Evolutionary conservation across 2,797 vertebrate species (phyloP).

Genomic region (Pteronotus mesoamericanus): DNA sequence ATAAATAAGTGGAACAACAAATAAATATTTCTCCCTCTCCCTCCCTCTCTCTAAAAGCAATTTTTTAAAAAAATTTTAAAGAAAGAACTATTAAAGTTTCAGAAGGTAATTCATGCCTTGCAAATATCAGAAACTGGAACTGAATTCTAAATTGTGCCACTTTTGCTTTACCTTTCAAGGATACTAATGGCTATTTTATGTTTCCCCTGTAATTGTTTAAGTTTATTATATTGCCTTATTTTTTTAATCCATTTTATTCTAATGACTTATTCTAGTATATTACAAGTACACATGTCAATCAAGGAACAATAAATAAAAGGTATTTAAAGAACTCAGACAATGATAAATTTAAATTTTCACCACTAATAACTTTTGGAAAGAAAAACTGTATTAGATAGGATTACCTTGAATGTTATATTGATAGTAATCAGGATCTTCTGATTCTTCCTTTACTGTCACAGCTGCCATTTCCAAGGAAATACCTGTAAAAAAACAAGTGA

Average conservation of each 20-base stretch:
- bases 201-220: not conserved
- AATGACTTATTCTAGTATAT: not conserved
- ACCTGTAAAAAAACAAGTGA: conserved; percentile 69
- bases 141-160: not conserved
- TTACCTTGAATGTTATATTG: conserved; percentile 83
- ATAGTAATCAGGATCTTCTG: conserved; percentile 82
- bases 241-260: not conserved
- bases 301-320: not conserved
- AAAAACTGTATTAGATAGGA: not conserved
- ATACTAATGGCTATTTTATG: not conserved
- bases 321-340: not conserved
- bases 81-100: not conserved
- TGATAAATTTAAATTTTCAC: not conserved
- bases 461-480: conserved; percentile 74
- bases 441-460: conserved; percentile 82
- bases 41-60: not conserved
- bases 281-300: not conserved
- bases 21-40: not conserved
- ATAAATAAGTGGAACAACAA: not conserved
- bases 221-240: not conserved
- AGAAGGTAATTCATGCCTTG: not conserved
- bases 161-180: not conserved
- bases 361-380: not conserved
- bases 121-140: not conserved
- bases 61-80: not conserved